Evolutionary conservation across 2,888 invertebrate genomes (phyloP), one percentile per base, ranked within the genome.

Genomic region (Chloroclysta siterata): DNA sequence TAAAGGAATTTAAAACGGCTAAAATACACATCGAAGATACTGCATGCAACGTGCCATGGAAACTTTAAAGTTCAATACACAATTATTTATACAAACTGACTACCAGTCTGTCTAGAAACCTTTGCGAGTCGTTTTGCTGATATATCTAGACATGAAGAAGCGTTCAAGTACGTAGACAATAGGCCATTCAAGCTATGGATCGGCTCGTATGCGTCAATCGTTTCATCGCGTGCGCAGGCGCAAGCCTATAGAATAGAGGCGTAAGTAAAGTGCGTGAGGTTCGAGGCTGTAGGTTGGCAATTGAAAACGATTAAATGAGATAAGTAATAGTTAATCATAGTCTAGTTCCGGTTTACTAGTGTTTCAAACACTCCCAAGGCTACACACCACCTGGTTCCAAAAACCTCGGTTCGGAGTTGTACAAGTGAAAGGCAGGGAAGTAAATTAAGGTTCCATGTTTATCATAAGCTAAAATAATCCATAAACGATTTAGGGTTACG

Each of bases 181-280:
- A 72, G 77, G 68, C 69, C 70, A 78, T 80, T 78, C 73, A 77
- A 68, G 57, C 54, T 70, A 70, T 73, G 65, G 63, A 69, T 63
- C 62, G 69, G 69, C 69, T 70, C 72, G 75, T 72, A 74, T 77
- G 75, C 76, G 77, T 79, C 78, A 77, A 75, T 69, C 63, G 68
- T 51, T 67, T 33, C 42, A 51, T 47, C 58, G 68, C 69, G 72
- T 68, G 71, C 71, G 75, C 71, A 69, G 61, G 66, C 71, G 70
- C 72, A 56, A 5, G 42, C 29, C 28, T 58, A 57, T 5, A 50
- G 29, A 44, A 14, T 7, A 53, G n/a, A 48, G 47, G 46, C 51
- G 42, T 59, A 22, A 52, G 29, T 59, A 22, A 52, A 58, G 56
- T 65, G 75, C 71, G 57, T 66, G 50, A 55, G 53, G 61, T 67